Evolutionary conservation across 2,113 vertebrate species (phyloP).

Genomic region (Phodopus roborovskii): DNA sequence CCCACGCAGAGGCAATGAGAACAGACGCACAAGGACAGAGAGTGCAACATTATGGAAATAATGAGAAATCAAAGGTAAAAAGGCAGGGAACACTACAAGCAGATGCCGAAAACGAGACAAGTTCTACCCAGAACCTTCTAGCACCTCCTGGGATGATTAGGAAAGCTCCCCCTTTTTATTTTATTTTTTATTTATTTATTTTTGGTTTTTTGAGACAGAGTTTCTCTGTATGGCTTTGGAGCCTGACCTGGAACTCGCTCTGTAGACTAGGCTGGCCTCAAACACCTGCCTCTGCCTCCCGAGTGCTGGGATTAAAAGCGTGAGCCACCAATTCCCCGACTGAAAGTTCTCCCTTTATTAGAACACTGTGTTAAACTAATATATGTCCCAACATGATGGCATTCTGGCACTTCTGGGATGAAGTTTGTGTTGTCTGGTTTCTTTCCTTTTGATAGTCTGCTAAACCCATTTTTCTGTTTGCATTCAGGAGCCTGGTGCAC

Average conservation of each 20-base stretch:
- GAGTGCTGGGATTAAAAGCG: no score
- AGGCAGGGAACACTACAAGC: neutral
- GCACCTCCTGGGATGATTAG: neutral
- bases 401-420: neutral
- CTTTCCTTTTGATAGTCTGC: neutral
- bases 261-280: no score
- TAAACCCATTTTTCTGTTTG: neutral
- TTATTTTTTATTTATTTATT: no score
- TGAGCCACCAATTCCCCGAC: no score
- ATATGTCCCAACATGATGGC: neutral
- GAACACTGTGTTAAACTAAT: neutral
- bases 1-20: neutral
- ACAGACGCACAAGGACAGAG: neutral
- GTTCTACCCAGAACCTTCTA: neutral
- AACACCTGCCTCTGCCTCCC: no score
- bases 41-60: neutral
- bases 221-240: no score
- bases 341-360: neutral
- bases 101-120: neutral
- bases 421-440: neutral
- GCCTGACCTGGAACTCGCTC: no score
- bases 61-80: neutral
- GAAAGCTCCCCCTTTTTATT: neutral
- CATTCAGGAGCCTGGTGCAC: neutral
- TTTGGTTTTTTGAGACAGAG: no score